Base-by-base conservation (phyloP, 2,113 vertebrate genomes). In the Dryoscopus gambensis region DNA sequence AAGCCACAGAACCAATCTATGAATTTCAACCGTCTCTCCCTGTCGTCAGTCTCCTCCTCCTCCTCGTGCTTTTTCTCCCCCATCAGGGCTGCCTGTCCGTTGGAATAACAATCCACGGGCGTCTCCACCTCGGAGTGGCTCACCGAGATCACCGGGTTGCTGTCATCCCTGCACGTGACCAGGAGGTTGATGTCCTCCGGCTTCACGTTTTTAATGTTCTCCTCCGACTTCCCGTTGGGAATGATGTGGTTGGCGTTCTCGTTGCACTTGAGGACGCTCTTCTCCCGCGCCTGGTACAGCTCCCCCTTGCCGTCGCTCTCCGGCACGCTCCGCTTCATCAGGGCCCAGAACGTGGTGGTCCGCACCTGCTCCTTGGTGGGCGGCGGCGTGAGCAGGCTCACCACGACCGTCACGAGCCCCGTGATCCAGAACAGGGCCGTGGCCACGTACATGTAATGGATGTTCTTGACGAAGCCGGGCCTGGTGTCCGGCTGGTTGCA, bases 401-500 rank as follows among this genome's bases (percentile, higher is more conserved):
- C 98, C 49, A 98, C 96, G 7, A 99, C 97, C 6, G 98, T 98
- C 77, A 99, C 98, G 11, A 98, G 92, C 25, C 98, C 99, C 24
- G 99, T 99, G 97, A 99, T 97, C 99, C 99, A 99, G 94, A 99
- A 99, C 49, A 99, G 97, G 2, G 92, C 98, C 6, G 99, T 98
- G 6, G 99, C 99, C 91, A 99, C 97, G 50, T 99, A 99, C 99
- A 99, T 99, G 96, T 99, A 99, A 82, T 99, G 99, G 83, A 99
- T 87, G 35, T 97, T 96, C 82, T 97, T 98, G 86, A 99, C 98
- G 95, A 99, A 99, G 84, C 67, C 67, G 5, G 99, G 99, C 69
- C 99, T 98, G 49, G 98, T 96, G 78, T 99, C 99, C 6, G 98
- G 98, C 90, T 98, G 98, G 97, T 99, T 97, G 82, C 99, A 99